Base-by-base conservation (phyloP, 1,140 invertebrate genomes). In the Nasonia longicornis region DNA sequence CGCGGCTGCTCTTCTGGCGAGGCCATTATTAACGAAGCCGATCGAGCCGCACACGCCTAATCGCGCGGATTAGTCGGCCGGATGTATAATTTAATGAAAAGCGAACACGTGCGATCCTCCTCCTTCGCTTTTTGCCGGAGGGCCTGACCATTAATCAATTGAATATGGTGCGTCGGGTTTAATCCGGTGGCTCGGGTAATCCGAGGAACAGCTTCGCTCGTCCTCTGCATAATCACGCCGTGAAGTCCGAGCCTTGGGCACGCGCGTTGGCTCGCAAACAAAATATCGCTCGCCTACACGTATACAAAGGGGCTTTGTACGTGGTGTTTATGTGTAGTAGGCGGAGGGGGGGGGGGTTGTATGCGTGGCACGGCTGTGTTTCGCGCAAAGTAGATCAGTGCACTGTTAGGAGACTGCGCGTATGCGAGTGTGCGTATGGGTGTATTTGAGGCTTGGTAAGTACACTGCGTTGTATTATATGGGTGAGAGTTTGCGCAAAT, bases 21-120 rank as follows among this genome's bases (percentile, higher is more conserved):
- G 38, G 35, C n/a, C 11, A 42, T 71, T 71, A 71, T 71, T 42
- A 71, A 71, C 26, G 38, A 71, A 52, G 42, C 42, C 38, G 71
- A 48, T 31, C 70, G 35, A 14, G 38, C 31, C 11, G 63, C 63
- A 66, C 22, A 66, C 7, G 63, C 35, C 20, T 73, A 73, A 73
- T 73, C 71, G 38, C 8, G 16, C 10, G 26, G 71, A 73, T 73
- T 73, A 73, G 20, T 8, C 66, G 66, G 12, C 8, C 42, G 45
- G n/a, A 52, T 73, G 38, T 22, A 73, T 73, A 73, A 73, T 73
- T 73, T 73, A 73, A 73, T 48, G 38, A 48, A 48, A 69, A 42
- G 69, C 16, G 69, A 42, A 42, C 52, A n/a, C 69, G 69, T 42
- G 69, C 69, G 35, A 10, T 71, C 35, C 69, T 71, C 8, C 35